These are phyloP conservation scores for Nannobrachium achirus DNA, from an alignment of 2,113 vertebrate genomes.

Conservation along the genomic window DNA sequence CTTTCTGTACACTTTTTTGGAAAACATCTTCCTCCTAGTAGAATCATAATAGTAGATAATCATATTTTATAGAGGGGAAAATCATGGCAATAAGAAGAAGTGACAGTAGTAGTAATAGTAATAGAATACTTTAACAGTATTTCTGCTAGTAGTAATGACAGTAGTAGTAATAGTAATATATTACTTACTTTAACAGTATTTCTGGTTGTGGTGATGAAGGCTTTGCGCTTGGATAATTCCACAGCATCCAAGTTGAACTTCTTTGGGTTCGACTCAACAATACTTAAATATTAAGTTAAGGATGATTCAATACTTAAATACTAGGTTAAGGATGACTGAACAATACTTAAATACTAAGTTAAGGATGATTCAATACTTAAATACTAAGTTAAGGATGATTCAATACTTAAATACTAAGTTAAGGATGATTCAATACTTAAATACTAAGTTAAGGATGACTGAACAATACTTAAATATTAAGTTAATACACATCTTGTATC, in stretches of 20 bases:
- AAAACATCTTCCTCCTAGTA: no score
- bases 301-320: slow-evolving; percentile 10
- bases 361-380: slow-evolving; percentile 27
- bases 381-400: background rate
- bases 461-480: background rate
- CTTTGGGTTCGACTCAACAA: slow-evolving; percentile 96
- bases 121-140: no score
- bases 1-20: no score
- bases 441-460: background rate
- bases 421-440: background rate
- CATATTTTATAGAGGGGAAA: no score
- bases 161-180: background rate
- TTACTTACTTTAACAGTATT: slow-evolving; percentile 91
- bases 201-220: slow-evolving; percentile 92
- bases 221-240: slow-evolving; percentile 91
- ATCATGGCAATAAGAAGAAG: background rate
- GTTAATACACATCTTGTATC: no score
- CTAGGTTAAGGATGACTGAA: slow-evolving; percentile 74
- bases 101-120: no score
- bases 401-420: background rate
- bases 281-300: slow-evolving; percentile 80
- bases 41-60: no score
- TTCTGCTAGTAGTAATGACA: background rate
- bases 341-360: slow-evolving; percentile 78
- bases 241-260: slow-evolving; percentile 94